Evolutionary conservation across 2,113 vertebrate species (phyloP).

Genomic region (Bubalus kerabau): DNA sequence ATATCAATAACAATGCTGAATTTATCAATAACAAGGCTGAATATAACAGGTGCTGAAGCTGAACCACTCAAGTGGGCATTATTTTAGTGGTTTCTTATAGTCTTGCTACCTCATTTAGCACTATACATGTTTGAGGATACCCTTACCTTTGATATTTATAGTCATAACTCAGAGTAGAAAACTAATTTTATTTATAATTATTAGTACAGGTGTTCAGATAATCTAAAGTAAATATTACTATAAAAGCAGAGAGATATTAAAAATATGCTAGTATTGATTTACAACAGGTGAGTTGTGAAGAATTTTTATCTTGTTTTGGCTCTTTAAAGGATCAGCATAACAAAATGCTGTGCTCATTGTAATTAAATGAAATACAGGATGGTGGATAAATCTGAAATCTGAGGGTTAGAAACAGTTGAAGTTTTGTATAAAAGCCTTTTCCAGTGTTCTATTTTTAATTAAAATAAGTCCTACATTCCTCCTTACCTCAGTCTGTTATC

Average conservation of each 20-base stretch:
- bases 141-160: not conserved
- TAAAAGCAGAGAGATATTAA: not conserved
- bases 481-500: not conserved
- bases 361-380: constrained; percentile 5
- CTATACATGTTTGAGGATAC: not conserved
- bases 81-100: not conserved
- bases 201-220: not conserved
- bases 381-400: not conserved
- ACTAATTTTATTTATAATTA: not conserved
- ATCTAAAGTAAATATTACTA: constrained; percentile 20
- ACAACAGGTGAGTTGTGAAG: constrained; percentile 37
- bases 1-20: not conserved
- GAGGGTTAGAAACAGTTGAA: constrained; percentile 9
- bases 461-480: not conserved
- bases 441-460: not conserved
- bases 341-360: not conserved
- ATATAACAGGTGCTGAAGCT: not conserved
- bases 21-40: not conserved
- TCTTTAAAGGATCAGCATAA: constrained; percentile 28
- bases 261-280: constrained; percentile 29
- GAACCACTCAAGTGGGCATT: not conserved
- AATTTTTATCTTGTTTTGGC: constrained; percentile 16
- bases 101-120: not conserved
- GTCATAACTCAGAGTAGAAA: not conserved
- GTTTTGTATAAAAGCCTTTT: constrained; percentile 12